These are phyloP conservation scores for Xenopus laevis DNA, from an alignment of 2,113 vertebrate species.

Conservation along the genomic window DNA sequence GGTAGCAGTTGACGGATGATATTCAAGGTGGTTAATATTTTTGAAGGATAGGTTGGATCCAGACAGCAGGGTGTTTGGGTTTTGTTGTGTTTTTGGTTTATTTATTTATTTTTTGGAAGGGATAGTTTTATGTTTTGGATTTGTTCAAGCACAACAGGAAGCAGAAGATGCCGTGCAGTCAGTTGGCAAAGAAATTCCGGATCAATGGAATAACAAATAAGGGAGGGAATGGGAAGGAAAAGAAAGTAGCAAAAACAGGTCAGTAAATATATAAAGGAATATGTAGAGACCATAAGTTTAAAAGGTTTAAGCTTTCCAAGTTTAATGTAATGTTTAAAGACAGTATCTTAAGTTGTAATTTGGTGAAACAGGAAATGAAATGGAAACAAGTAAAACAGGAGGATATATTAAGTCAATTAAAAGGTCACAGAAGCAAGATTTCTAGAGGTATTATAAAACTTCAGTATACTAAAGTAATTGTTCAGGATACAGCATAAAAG, in stretches of 20 bases:
- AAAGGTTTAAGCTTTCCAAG: constrained; percentile 62
- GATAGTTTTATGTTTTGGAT: constrained; percentile 61
- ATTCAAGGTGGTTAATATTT: constrained; percentile 88
- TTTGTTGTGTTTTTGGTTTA: constrained; percentile 63
- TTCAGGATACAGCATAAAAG: too few species aligned
- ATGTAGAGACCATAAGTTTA: constrained; percentile 85
- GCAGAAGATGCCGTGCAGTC: constrained; percentile 91
- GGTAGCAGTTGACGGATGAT: constrained; percentile 91
- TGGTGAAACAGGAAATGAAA: constrained; percentile 84
- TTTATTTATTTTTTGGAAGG: constrained; percentile 57
- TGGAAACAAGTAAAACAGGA: constrained; percentile 56
- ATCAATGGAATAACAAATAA: constrained; percentile 72
- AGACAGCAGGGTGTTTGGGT: constrained; percentile 74
- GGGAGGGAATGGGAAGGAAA: constrained; percentile 76
- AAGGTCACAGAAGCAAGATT: neutral
- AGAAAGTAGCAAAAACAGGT: constrained; percentile 87
- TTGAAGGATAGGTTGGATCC: constrained; percentile 81
- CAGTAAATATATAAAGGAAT: constrained; percentile 97
- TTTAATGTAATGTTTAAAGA: constrained; percentile 58
- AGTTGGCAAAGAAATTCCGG: constrained; percentile 95
- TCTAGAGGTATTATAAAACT: neutral
- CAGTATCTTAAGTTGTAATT: constrained; percentile 68
- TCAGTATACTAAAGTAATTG: too few species aligned
- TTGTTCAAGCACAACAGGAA: constrained; percentile 85
- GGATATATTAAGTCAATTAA: constrained; percentile 54